Conservation (phyloP, 2,113 vertebrate genomes). For the Carassius auratus region DNA sequence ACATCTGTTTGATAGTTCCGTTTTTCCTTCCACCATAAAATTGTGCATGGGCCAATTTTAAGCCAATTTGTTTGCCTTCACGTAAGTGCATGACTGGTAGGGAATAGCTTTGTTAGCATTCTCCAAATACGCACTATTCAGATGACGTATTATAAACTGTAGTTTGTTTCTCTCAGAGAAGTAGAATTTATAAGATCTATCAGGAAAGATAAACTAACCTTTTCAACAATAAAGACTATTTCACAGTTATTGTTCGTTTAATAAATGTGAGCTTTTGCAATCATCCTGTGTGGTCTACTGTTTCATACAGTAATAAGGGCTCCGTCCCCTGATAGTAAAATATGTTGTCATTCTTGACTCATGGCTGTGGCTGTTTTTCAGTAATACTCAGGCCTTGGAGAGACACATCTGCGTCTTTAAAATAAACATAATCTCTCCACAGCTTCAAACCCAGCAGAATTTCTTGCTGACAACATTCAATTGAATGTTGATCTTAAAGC, state of each 20-base stretch:
- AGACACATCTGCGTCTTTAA: constrained; percentile 44
- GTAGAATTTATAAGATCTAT: constrained; percentile 50
- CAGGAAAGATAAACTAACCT: constrained; percentile 58
- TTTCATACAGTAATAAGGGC: constrained; percentile 46
- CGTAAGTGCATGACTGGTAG: not conserved
- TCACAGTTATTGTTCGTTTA: constrained; percentile 50
- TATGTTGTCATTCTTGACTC: constrained; percentile 60
- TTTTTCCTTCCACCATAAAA: not conserved
- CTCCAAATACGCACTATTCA: constrained; percentile 3
- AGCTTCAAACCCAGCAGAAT: constrained; percentile 34
- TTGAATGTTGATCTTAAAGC: not conserved
- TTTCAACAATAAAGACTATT: constrained; percentile 54
- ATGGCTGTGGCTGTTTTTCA: constrained; percentile 56
- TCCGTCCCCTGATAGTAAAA: constrained; percentile 51
- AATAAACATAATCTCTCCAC: constrained; percentile 45
- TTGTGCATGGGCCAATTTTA: not conserved
- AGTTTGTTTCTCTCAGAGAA: constrained; percentile 28
- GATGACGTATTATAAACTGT: constrained; percentile 41
- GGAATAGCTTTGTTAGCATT: not conserved
- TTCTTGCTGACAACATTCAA: constrained; percentile 14
- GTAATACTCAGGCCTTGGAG: constrained; percentile 43
- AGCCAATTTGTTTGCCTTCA: not conserved
- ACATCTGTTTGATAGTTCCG: not conserved
- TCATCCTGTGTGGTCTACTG: constrained; percentile 56
- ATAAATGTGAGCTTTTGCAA: constrained; percentile 50